Base-by-base conservation (phyloP, 2,888 invertebrate genomes). In the Trachelus troglodyta region DNA sequence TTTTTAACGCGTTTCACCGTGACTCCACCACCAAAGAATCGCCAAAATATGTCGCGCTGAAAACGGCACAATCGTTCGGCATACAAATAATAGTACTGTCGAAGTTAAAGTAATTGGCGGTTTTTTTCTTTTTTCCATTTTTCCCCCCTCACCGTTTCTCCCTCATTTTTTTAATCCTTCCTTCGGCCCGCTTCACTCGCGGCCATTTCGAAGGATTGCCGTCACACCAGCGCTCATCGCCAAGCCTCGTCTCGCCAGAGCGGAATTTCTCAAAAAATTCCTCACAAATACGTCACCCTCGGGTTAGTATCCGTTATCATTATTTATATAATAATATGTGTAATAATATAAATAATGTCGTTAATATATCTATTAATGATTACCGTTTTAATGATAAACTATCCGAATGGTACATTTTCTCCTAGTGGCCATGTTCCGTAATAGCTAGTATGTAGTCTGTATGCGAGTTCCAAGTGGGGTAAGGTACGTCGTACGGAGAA, bases 51-150 rank as follows among this genome's bases (percentile, higher is more conserved):
- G 89, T 89, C 88, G 90, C 90, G 89, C 91, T 91, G 90, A 91
- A 90, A 91, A 90, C 88, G 90, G 90, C 90, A 90, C 87, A 87
- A 90, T 90, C 91, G 90, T 90, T 90, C 90, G 91, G 90, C 91
- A 91, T 90, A 90, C 87, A 90, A 91, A 90, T 90, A 90, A 91
- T 90, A 90, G 88, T 90, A 90, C 89, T 90, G 89, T 90, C 89
- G 86, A 90, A 89, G 89, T 90, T 90, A 90, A 91, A 90, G 89
- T 91, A 90, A 91, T 90, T 90, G 90, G 91, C 91, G 89, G 86
- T 89, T 90, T 87, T 69, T 40, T 77, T 74, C 23, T 4, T 31
- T 31, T 69, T 82, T 83, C 76, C 80, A 75, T 80, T 80, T 79
- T 82, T 71, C 1, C 12, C 37, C 12, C 12, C 12, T 37, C 37